These are phyloP conservation scores for Anastrepha obliqua DNA, from an alignment of 1,140 invertebrate species.

Conservation along the genomic window DNA sequence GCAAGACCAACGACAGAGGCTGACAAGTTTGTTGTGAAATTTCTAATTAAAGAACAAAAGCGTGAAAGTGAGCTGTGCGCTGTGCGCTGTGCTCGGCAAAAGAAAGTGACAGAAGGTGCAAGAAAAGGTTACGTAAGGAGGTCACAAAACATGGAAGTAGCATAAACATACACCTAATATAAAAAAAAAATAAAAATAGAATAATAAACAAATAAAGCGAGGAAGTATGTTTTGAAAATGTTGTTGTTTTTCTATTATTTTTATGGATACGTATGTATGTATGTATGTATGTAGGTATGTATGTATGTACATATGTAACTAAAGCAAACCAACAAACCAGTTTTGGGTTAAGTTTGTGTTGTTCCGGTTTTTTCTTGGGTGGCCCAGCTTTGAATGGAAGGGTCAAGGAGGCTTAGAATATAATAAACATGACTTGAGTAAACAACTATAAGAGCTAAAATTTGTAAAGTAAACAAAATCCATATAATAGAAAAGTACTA, in stretches of 20 bases:
- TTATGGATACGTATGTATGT: background rate
- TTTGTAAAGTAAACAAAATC: background rate
- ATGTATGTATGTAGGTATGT: too few species aligned
- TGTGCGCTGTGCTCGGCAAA: background rate
- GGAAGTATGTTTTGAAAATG: constrained; percentile 2
- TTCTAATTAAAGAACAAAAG: constrained; percentile 49
- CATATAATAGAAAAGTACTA: background rate
- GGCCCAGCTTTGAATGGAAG: background rate
- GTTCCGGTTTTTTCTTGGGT: background rate
- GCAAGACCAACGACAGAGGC: background rate
- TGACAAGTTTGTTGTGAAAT: constrained; percentile 43
- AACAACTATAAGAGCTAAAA: constrained; percentile 21
- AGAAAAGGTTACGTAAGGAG: constrained; percentile 2
- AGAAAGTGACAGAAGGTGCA: constrained; percentile 27
- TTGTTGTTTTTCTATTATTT: background rate
- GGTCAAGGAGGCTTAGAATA: constrained; percentile 6
- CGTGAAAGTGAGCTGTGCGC: background rate
- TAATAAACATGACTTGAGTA: constrained; percentile 29
- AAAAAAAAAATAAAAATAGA: constrained; percentile 9
- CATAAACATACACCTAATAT: background rate
- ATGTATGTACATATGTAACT: background rate
- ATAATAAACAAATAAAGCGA: background rate
- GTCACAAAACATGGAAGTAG: background rate
- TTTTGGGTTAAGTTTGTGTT: constrained; percentile 31
- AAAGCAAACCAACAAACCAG: background rate